Evolutionary conservation across 2,797 vertebrate species (phyloP).

Genomic region (Mus minutoides): DNA sequence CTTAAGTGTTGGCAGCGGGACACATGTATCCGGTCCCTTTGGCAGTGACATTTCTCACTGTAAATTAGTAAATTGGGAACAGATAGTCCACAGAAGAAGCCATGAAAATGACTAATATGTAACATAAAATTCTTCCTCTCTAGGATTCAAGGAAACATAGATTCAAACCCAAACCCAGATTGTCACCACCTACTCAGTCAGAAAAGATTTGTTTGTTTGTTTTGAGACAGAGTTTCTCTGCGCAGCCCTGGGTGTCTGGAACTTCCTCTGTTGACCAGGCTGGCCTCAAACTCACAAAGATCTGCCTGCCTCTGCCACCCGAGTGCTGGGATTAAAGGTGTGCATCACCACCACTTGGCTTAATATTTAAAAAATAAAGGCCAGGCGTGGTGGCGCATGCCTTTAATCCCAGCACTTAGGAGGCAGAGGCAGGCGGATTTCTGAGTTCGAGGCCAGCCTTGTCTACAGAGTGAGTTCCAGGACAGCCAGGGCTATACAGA

Average conservation of each 20-base stretch:
- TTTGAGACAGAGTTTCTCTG: background rate
- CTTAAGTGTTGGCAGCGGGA: conserved; percentile 55
- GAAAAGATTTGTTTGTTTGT: conserved; percentile 27
- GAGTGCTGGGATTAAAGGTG: background rate
- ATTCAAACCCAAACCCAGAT: conserved; percentile 69
- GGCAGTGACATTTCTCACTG: conserved; percentile 70
- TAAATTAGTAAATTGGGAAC: conserved; percentile 80
- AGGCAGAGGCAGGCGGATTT: no score
- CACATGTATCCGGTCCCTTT: conserved; percentile 59
- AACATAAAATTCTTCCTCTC: conserved; percentile 51
- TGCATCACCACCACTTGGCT: background rate
- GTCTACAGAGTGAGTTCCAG: no score
- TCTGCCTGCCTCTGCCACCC: background rate
- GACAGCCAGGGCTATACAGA: no score
- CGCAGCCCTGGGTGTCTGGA: background rate
- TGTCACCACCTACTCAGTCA: conserved; percentile 16
- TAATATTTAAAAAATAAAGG: background rate
- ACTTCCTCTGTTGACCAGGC: background rate
- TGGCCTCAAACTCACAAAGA: background rate
- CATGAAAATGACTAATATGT: conserved; percentile 68
- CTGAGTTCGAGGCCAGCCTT: no score
- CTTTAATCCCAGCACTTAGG: no score
- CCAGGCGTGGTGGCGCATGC: no score
- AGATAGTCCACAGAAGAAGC: conserved; percentile 73
- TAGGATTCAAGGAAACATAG: conserved; percentile 66